Conservation (phyloP, 2,888 invertebrate genomes). For the Nephrotoma appendiculata region DNA sequence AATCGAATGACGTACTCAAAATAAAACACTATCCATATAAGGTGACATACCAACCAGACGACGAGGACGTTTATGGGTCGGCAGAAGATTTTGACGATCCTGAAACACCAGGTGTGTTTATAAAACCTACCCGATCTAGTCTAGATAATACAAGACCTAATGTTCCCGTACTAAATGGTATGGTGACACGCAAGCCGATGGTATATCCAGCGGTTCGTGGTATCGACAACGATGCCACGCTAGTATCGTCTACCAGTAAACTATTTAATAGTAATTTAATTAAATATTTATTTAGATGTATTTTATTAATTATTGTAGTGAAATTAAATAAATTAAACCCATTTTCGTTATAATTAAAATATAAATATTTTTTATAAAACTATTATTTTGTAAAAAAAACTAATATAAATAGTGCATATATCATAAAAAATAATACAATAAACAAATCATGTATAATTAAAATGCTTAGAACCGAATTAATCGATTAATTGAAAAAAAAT, state of each 20-base stretch:
- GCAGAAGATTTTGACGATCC: slow-evolving; percentile 54
- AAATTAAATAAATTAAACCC: background rate
- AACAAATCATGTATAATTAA: background rate
- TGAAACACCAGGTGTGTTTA: slow-evolving; percentile 24
- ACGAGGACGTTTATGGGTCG: slow-evolving; percentile 54
- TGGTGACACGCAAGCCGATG: slow-evolving; percentile 27
- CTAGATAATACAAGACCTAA: slow-evolving; percentile 12
- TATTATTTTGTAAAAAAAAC: background rate
- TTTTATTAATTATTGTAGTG: background rate
- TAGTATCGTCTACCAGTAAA: slow-evolving; percentile 1
- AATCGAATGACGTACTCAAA: slow-evolving; percentile 32
- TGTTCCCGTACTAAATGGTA: slow-evolving; percentile 15
- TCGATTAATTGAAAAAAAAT: background rate
- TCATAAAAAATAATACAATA: background rate
- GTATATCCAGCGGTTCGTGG: slow-evolving; percentile 17
- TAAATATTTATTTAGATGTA: background rate
- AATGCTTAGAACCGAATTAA: background rate
- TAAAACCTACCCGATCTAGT: slow-evolving; percentile 24
- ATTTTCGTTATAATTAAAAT: background rate
- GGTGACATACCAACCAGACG: slow-evolving; percentile 37
- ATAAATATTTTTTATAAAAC: background rate
- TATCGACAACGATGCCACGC: slow-evolving; percentile 21
- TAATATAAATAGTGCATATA: background rate
- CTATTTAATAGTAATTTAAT: background rate
- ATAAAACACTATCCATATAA: slow-evolving; percentile 24